A percentile compares a stretch with the other conserved stretches of the same genome.
Evolutionary conservation across 2,113 vertebrate genomes (phyloP).

Genomic region (Potamarius usumacintae): DNA sequence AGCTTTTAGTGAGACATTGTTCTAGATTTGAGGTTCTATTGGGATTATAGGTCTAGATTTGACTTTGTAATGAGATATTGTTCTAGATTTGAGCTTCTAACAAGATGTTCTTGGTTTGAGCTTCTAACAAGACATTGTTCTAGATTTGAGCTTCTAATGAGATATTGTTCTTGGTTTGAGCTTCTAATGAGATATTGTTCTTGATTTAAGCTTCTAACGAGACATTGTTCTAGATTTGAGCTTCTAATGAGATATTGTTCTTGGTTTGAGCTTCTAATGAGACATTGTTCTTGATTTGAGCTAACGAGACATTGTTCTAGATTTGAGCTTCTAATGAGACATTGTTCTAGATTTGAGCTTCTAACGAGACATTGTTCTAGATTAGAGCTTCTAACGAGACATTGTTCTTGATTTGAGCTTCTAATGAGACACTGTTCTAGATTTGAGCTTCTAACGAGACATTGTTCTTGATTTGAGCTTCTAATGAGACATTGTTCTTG

Average conservation of each 20-base stretch:
- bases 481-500: neutral
- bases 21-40: neutral
- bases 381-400: neutral
- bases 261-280: neutral
- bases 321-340: neutral
- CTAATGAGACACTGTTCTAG: neutral
- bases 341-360: neutral
- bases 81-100: too few species aligned
- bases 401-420: neutral
- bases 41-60: too few species aligned
- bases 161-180: neutral
- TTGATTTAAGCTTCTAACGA: neutral
- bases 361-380: neutral
- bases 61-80: too few species aligned
- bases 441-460: neutral
- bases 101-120: too few species aligned
- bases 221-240: neutral
- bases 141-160: too few species aligned
- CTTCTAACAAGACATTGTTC: too few species aligned
- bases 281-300: neutral
- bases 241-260: neutral
- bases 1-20: neutral
- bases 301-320: neutral
- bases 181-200: neutral
- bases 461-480: neutral